phyloP scores from a whole-genome alignment of 2,888 invertebrate species.

The Anticlea derivata region DNA sequence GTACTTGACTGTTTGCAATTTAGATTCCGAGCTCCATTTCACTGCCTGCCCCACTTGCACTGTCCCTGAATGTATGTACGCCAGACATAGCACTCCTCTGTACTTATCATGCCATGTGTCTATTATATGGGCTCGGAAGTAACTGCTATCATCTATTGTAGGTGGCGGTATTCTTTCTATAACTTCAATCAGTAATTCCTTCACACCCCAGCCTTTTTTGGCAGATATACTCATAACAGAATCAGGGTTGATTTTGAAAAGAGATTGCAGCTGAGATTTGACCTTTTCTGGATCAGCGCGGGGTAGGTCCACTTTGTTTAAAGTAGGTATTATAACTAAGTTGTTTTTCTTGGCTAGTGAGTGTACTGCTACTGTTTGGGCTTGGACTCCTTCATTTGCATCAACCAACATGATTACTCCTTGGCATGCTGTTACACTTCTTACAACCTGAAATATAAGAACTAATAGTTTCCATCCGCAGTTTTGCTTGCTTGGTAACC shows the following conservation, averaged over 20 bases:
- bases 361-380: conserved; percentile 99
- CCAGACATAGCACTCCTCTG: conserved; percentile 90
- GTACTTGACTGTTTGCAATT: conserved; percentile 90
- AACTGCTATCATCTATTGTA: conserved; percentile 78
- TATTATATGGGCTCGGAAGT: conserved; percentile 93
- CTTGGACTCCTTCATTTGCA: conserved; percentile 97
- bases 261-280: conserved; percentile 88
- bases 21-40: conserved; percentile 87
- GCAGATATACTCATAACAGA: conserved; percentile 95
- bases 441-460: conserved; percentile 84
- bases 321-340: conserved; percentile 93
- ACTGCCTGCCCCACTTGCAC: conserved; percentile 90
- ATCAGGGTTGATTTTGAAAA: conserved; percentile 91
- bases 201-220: conserved; percentile 94
- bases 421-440: conserved; percentile 96
- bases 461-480: too few species aligned
- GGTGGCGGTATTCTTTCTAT: conserved; percentile 92
- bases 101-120: conserved; percentile 97
- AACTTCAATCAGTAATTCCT: conserved; percentile 89
- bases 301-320: conserved; percentile 98
- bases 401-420: conserved; percentile 97
- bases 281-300: conserved; percentile 94
- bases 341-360: conserved; percentile 93
- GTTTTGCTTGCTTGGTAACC: too few species aligned
- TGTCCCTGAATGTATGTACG: conserved; percentile 91